Evolutionary conservation across 64 coral and sea anemone genomes (phyloP).

Genomic region (Montipora cactus): DNA sequence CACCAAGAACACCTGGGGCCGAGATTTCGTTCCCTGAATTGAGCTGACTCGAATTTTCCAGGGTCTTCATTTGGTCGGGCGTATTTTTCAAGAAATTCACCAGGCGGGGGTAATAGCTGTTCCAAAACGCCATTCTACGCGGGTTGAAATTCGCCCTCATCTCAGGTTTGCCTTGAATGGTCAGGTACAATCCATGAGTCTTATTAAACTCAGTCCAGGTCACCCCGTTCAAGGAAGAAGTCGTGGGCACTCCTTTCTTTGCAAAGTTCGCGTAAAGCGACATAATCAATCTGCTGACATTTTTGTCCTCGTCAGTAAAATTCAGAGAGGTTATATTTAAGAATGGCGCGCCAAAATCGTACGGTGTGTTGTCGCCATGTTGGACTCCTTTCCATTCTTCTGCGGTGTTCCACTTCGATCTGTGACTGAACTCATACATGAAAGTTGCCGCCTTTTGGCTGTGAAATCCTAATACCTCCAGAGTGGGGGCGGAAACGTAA

Average conservation of each 20-base stretch:
- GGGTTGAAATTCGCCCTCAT: slow-evolving; percentile 47
- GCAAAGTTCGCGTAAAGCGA: slow-evolving; percentile 82
- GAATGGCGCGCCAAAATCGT: slow-evolving; percentile 82
- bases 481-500: slow-evolving; percentile 72
- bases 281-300: slow-evolving; percentile 83
- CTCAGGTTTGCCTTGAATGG: slow-evolving; percentile 27
- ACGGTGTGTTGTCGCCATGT: slow-evolving; percentile 76
- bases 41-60: background rate
- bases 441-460: slow-evolving; percentile 54
- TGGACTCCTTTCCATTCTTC: slow-evolving; percentile 49
- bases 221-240: slow-evolving; percentile 22
- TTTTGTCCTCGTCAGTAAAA: slow-evolving; percentile 69
- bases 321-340: slow-evolving; percentile 41
- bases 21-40: background rate
- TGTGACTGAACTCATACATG: slow-evolving; percentile 80
- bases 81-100: slow-evolving; percentile 14
- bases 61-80: background rate
- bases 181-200: slow-evolving; percentile 49
- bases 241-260: slow-evolving; percentile 76
- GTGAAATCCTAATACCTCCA: slow-evolving; percentile 68
- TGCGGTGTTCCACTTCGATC: slow-evolving; percentile 21
- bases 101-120: slow-evolving; percentile 14
- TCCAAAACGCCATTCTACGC: slow-evolving; percentile 68
- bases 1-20: background rate
- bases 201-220: slow-evolving; percentile 68